Percentiles rank a stretch among this genome's conserved stretches.
Evolutionary conservation across 2,888 invertebrate species (phyloP).

Genomic region (Dione juno): DNA sequence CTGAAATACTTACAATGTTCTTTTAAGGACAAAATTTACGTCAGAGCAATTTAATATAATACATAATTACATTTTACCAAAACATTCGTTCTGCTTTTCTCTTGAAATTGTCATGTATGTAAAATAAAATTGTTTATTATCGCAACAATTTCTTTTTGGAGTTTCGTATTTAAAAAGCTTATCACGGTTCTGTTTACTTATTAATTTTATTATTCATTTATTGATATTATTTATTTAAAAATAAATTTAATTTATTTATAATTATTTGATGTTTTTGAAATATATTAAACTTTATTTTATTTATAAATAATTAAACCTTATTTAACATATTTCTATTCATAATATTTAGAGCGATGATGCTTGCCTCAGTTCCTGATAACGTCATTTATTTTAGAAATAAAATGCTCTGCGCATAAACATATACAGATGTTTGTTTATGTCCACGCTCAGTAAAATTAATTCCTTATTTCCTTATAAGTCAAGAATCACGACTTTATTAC

Average conservation of each 20-base stretch:
- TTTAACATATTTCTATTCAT: too few species aligned
- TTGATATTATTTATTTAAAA: too few species aligned
- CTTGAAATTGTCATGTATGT: neutral
- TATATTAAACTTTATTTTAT: too few species aligned
- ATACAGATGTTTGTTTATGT: neutral
- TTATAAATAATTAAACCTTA: too few species aligned
- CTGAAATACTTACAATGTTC: neutral
- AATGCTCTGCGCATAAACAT: neutral
- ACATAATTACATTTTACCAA: neutral
- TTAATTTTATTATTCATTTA: neutral
- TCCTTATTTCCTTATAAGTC: neutral
- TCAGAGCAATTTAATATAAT: neutral
- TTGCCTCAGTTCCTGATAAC: too few species aligned
- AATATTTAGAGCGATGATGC: too few species aligned
- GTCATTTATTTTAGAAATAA: too few species aligned
- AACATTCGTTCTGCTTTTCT: neutral
- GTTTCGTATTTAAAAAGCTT: too few species aligned
- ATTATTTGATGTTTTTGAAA: too few species aligned
- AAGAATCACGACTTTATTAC: slow-evolving; percentile 23
- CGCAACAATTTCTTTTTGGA: too few species aligned
- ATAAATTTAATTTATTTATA: too few species aligned
- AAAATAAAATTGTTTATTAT: neutral
- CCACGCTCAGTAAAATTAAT: neutral
- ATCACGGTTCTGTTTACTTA: too few species aligned
- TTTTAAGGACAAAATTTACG: neutral